Base-by-base conservation (phyloP, 2,888 invertebrate species). In the Xestia ashworthii region DNA sequence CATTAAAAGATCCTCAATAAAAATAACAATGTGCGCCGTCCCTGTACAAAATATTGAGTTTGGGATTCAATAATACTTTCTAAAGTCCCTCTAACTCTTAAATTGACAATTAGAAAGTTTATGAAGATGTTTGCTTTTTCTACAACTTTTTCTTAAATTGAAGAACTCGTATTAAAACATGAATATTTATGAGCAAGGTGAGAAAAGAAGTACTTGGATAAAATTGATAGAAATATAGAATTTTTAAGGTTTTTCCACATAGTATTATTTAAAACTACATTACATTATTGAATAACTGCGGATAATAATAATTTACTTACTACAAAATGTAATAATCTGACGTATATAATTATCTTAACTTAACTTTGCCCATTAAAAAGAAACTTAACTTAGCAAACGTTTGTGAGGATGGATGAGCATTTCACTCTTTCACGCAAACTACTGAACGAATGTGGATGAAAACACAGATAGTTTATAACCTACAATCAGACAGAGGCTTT, bases 41-140 rank as follows among this genome's bases (percentile, higher is more conserved):
- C 53, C 44, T 25, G 80, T 79, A 48, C 73, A 85, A 85, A 87
- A 82, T 53, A 88, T 89, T 88, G 85, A 84, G 85, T 87, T 90
- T 53, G 83, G 67, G 70, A 84, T 87, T 88, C 88, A 87, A 88
- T 83, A 81, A 80, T 84, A 82, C 84, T 86, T 85, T 82, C 78
- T 69, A 80, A 76, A 82, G 85, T 86, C 83, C 78, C 81, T 88
- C 84, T 81, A 89, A 89, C 89, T 90, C 88, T 80, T 87, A 92
- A 91, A 92, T 93, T 92, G 91, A 87, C 91, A 93, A 92, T 93
- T 90, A 90, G 72, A 91, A 62, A 92, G 83, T 93, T 92, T 79
- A 81, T 55, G 79, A 83, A 16, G 81, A 79, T 82, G 84, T 90
- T 91, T 85, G 77, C 87, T 81, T 81, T 78, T 78, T 83, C 76